Conservation (phyloP, 2,113 vertebrate genomes). For the Charadrius vociferus region DNA sequence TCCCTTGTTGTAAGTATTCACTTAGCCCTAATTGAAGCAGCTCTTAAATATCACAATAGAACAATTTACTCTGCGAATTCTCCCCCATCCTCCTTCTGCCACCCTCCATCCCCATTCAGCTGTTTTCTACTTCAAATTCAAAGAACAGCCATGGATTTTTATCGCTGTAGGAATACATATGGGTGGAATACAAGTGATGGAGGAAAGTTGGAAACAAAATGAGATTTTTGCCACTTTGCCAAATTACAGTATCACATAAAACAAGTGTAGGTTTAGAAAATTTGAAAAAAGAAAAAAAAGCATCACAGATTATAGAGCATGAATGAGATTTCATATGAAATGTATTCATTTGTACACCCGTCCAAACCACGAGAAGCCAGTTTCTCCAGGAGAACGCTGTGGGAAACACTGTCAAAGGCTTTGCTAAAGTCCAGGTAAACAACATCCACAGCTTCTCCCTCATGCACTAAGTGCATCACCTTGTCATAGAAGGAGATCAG, state of each 20-base stretch:
- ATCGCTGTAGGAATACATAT: neutral
- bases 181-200: neutral
- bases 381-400: no score
- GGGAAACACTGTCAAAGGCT: no score
- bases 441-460: no score
- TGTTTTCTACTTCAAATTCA: neutral
- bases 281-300: neutral
- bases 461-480: no score
- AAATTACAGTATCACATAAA: neutral
- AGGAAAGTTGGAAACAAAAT: neutral
- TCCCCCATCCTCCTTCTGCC: neutral
- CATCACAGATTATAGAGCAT: neutral
- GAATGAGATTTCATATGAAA: neutral
- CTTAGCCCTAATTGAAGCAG: conserved; percentile 45
- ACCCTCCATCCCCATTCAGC: neutral
- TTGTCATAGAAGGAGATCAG: no score
- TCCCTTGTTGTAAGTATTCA: conserved; percentile 41
- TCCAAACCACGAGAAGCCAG: no score
- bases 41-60: conserved; percentile 40
- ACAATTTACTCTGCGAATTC: neutral
- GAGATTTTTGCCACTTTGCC: neutral
- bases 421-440: no score
- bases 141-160: neutral
- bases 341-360: neutral
- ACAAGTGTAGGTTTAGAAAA: neutral